Base-by-base conservation (phyloP, 2,888 invertebrate genomes). In the Hyppa rectilinea region DNA sequence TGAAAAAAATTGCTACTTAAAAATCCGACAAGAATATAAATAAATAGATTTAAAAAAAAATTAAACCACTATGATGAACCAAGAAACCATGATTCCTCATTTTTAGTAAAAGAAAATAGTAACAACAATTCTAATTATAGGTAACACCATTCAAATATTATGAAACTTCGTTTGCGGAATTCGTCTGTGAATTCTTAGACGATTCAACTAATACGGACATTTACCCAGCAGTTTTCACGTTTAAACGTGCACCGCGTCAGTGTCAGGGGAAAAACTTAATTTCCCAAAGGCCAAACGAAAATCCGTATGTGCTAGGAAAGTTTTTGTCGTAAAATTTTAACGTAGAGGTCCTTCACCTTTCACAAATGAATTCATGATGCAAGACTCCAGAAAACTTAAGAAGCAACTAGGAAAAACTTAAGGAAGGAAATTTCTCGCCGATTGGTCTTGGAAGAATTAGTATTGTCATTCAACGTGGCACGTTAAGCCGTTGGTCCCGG, bases 281-380 rank as follows among this genome's bases (percentile, higher is more conserved):
- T 73, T 71, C 73, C 71, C 71, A 40, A 7, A 55, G 73, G 71
- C 7, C 47, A 40, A 6, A 47, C 40, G 26, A 31, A 72, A 53
- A 23, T 53, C 63, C 63, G 31, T 47, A 63, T 43, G 29, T 52
- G 43, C 36, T 53, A 2, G 40, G 26, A 67, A 34, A 62, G 43
- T 38, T 63, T 34, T 26, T 26, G n/a, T 26, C 6, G 1, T 23
- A 47, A 17, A 47, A 45, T n/a, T n/a, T 63, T 10, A 53, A n/a
- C 38, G 14, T 12, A 31, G n/a, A n/a, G n/a, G 1, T n/a, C 1
- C 36, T 47, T 17, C 26, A 10, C 6, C 4, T 31, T 31, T 14
- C 2, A 12, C 34, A 26, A 47, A 47, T 45, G 5, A 3, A 9
- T 10, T 38, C 40, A 17, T 26, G 2, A 14, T 26, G 14, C n/a